These are phyloP conservation scores for Mesocentrotus franciscanus DNA, from an alignment of 53 echinoderm and acorn worm genomes.

Conservation along the genomic window DNA sequence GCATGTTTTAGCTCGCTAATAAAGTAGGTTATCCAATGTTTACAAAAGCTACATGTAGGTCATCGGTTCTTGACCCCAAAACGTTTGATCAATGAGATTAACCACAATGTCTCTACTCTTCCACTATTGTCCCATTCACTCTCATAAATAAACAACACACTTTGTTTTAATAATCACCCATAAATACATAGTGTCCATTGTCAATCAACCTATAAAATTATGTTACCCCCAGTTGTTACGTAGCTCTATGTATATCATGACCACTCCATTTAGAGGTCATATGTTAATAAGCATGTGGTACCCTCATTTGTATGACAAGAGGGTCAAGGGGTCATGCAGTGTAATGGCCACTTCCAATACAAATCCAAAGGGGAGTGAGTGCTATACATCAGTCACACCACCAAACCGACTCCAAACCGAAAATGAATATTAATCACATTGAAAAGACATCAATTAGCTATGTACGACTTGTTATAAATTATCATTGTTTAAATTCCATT, in stretches of 20 bases:
- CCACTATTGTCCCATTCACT: neutral
- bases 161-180: neutral
- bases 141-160: neutral
- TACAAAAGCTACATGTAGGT: no score
- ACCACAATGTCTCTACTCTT: neutral
- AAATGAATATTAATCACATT: neutral
- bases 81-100: neutral
- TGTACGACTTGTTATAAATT: neutral
- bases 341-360: neutral
- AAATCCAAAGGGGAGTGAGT: neutral
- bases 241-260: neutral
- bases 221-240: neutral
- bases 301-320: neutral
- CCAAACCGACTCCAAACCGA: no score
- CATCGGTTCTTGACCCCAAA: no score
- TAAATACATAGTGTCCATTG: neutral
- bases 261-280: neutral
- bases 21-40: neutral
- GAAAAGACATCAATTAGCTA: neutral
- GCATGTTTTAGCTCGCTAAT: neutral
- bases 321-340: neutral
- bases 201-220: neutral
- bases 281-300: neutral
- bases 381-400: neutral
- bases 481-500: no score